Percentiles rank a stretch among this genome's conserved stretches.
Conservation (phyloP, 2,113 vertebrate genomes). For the Tenebrosternarchus preto region DNA sequence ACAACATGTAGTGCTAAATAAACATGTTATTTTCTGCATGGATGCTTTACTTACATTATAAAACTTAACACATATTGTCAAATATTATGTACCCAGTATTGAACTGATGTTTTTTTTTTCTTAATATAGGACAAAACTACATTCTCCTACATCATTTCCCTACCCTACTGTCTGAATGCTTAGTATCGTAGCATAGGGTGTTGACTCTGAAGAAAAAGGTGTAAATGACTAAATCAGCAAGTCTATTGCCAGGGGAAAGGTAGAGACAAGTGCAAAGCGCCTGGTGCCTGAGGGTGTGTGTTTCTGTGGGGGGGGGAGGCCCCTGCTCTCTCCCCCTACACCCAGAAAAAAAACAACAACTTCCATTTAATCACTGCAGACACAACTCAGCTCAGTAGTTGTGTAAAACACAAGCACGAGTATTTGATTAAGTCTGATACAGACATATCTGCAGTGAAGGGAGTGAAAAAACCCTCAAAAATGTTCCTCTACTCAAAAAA, state of each 20-base stretch:
- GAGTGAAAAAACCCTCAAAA: no score
- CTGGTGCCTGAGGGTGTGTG: conserved; percentile 66
- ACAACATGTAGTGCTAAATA: no score
- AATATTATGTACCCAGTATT: not conserved
- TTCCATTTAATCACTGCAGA: no score
- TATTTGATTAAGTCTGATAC: no score
- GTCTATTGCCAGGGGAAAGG: conserved; percentile 69
- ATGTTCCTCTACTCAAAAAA: no score
- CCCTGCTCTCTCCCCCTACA: not conserved
- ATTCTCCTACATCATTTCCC: conserved; percentile 56
- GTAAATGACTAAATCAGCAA: conserved; percentile 79
- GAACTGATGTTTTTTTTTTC: not conserved
- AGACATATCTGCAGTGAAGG: no score
- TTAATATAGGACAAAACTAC: conserved; percentile 41
- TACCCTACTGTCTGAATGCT: conserved; percentile 10
- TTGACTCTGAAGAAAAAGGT: conserved; percentile 72
- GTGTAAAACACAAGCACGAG: no score
- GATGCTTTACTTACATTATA: no score
- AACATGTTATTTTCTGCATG: not conserved
- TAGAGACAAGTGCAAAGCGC: conserved; percentile 69
- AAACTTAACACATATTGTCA: not conserved
- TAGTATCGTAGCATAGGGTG: conserved; percentile 33
- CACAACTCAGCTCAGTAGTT: no score
- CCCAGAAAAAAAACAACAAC: not conserved
- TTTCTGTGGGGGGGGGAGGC: conserved; percentile 15